Conservation (phyloP, 2,888 invertebrate species). For the Dusona sp. region DNA sequence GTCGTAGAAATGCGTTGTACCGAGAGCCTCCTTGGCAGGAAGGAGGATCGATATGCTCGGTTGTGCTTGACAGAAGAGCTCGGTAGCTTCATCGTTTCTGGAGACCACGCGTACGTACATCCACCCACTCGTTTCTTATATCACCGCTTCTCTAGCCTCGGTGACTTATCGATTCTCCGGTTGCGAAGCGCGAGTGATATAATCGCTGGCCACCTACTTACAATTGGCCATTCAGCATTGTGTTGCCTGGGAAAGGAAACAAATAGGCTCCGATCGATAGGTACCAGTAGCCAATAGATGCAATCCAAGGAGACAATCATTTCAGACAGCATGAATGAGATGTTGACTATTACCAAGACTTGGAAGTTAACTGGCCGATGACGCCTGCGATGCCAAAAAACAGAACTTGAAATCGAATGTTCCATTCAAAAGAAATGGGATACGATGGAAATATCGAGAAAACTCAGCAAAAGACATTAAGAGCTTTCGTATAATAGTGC, state of each 20-base stretch:
- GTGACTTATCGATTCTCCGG: constrained; percentile 43
- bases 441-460: constrained; percentile 22
- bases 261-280: background rate
- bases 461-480: constrained; percentile 13
- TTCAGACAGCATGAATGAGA: background rate
- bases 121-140: constrained; percentile 15
- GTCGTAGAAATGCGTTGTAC: constrained; percentile 50
- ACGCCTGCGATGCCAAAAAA: constrained; percentile 3
- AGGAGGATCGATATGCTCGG: constrained; percentile 31
- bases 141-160: constrained; percentile 13
- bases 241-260: background rate
- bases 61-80: constrained; percentile 24
- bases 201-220: constrained; percentile 15
- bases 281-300: background rate
- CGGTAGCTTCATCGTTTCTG: constrained; percentile 34
- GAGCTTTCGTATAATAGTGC: constrained; percentile 25
- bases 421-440: background rate
- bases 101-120: constrained; percentile 10
- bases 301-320: background rate
- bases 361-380: constrained; percentile 19
- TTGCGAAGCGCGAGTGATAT: background rate
- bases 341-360: background rate
- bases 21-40: background rate
- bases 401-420: constrained; percentile 31
- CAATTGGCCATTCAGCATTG: constrained; percentile 2